Conservation (phyloP, 2,888 invertebrate genomes). For the Netelia virgata region DNA sequence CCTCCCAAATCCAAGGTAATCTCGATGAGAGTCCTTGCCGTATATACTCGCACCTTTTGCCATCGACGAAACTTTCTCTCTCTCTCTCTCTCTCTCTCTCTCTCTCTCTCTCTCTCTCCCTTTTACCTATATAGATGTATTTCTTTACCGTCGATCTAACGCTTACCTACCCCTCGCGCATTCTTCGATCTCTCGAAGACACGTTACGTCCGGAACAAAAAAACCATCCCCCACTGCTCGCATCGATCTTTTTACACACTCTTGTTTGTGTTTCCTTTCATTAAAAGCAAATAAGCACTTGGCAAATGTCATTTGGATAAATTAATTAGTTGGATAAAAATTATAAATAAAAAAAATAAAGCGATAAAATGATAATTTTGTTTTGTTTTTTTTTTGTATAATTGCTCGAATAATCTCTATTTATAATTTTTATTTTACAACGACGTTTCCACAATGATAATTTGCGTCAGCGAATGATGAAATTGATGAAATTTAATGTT, state of each 20-base stretch:
- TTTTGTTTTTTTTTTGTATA: too few species aligned
- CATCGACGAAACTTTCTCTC: not conserved
- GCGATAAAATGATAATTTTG: not conserved
- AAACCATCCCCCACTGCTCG: not conserved
- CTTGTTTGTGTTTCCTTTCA: not conserved
- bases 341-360: not conserved
- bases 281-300: not conserved
- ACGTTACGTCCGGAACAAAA: conserved; percentile 1
- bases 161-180: not conserved
- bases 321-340: not conserved
- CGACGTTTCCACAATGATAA: too few species aligned
- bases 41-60: conserved; percentile 46
- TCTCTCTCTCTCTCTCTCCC: not conserved
- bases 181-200: conserved; percentile 15
- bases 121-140: not conserved
- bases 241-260: not conserved
- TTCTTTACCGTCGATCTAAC: not conserved
- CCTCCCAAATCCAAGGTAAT: conserved; percentile 55
- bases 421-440: too few species aligned
- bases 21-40: conserved; percentile 47
- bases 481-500: too few species aligned
- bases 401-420: too few species aligned
- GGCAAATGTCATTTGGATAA: not conserved
- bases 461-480: too few species aligned
- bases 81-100: not conserved